Evolutionary conservation across 1,140 invertebrate genomes (phyloP), one percentile per base, ranked within the genome.

Genomic region (Calliopsis andreniformis): DNA sequence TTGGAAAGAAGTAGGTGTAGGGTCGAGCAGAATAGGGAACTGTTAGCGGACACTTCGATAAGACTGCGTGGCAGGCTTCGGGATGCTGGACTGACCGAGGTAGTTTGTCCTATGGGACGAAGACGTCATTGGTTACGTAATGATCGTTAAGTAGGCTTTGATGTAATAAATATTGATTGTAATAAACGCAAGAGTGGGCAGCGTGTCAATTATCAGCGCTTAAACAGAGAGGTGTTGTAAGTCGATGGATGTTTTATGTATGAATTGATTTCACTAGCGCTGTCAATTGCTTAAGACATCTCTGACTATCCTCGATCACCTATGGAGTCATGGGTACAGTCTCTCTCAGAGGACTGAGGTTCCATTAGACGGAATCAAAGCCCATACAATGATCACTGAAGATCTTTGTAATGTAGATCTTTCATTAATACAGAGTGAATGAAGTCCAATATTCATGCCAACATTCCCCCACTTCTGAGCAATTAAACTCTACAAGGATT

Each of bases 101-200:
- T 25, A 30, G 25, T 16, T 28, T 0, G 20, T 53, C 25, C 20
- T 12, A 23, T 8, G 25, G 8, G 12, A 16, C 12, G 23, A 25
- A 18, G 10, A 3, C 45, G 23, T 0, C 2, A 18, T 0, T 3
- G 23, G 7, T 63, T 72, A 72, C 18, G 35, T 12, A 55, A 72
- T 30, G 8, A 32, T 12, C 18, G 42, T 72, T 61, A 63, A 55
- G 8, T 30, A 43, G 25, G 12, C 58, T 30, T n/a, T 5, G 58
- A 53, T 14, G 62, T 25, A 23, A 72, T 20, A 18, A 53, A 72
- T 47, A 25, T 20, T 30, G 70, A 63, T 42, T 25, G 23, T 53
- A 42, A 63, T 23, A 62, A 20, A 30, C 14, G 25, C 45, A 39
- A 20, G 18, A 39, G 69, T 42, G 58, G 35, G 35, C 64, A 56